Percentiles rank a stretch among this genome's conserved stretches.
Evolutionary conservation across 2,797 vertebrate species (phyloP).

Genomic region (Tachyglossus aculeatus): DNA sequence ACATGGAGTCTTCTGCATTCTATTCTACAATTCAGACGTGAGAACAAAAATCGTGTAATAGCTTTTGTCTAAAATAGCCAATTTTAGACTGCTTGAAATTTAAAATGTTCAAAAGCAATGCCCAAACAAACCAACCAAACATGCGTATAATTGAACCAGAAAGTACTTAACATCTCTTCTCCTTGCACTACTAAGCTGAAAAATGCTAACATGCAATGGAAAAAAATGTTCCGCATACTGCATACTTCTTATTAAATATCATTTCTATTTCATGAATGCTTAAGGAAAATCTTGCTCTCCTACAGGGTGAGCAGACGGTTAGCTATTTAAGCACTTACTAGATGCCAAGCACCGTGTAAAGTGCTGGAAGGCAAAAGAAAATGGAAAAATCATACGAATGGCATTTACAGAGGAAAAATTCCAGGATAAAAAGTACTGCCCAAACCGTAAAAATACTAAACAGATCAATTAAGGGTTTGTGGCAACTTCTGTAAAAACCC

Average conservation of each 20-base stretch:
- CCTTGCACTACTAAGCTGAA: background rate
- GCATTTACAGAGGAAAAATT: background rate
- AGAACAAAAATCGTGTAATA: constrained; percentile 42
- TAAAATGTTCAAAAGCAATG: constrained; percentile 24
- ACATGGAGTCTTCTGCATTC: constrained; percentile 57
- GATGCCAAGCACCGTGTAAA: no score
- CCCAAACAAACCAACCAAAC: background rate
- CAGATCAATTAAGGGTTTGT: constrained; percentile 2
- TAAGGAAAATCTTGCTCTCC: no score
- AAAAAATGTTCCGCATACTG: background rate
- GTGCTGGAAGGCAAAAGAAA: constrained; percentile 3
- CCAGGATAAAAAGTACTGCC: constrained; percentile 12
- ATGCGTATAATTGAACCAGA: constrained; percentile 15
- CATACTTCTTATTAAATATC: constrained; percentile 1
- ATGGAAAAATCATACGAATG: background rate
- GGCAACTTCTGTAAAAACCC: constrained; percentile 16
- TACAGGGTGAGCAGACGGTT: no score
- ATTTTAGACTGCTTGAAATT: constrained; percentile 42
- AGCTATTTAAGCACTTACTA: no score
- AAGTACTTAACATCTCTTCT: background rate
- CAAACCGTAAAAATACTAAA: constrained; percentile 15
- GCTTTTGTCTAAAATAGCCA: constrained; percentile 55
- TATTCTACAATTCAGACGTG: constrained; percentile 61
- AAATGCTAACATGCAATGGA: background rate
- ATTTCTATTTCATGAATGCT: no score